Base-by-base conservation (phyloP, 2,797 vertebrate species). In the Lepilemur septentrionalis region DNA sequence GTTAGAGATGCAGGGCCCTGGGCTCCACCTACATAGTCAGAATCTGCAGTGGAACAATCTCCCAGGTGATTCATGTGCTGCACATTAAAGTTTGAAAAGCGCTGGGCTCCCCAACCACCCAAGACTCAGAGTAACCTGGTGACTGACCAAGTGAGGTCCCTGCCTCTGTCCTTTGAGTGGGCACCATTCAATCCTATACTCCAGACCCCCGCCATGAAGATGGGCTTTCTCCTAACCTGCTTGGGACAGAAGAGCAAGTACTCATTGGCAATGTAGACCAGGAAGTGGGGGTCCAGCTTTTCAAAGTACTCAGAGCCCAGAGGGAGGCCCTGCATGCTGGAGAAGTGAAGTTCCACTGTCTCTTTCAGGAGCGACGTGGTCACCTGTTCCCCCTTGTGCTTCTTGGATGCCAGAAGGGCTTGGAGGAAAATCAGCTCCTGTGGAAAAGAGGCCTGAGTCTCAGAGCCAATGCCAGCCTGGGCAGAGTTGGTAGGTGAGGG, bases 351-450 rank as follows among this genome's bases (percentile, higher is more conserved):
- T 57, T 99, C 98, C 0, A 96, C 95, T 0, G 98, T 98, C 73
- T 98, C 98, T 35, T 98, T 98, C 87, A 99, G 98, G 10, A 99
- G 97, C 0, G 59, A 20, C 0, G 88, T 93, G 79, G 97, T 97
- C 13, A 80, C 88, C n/a, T 98, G 98, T 63, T 98, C 98, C 0
- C 78, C 96, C 10, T 85, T 97, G 3, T 97, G 96, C 97, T 97
- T 98, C 94, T 81, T 98, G 72, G 97, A 97, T 0, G 97, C 97
- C 84, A 99, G 91, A 2, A 99, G 93, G 41, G 98, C 98, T 95
- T 98, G 98, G 43, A 99, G 98, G 94, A 99, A 98, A 55, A 97
- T 89, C 73, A 99, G 95, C 65, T 98, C 96, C 99, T 99, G 96
- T 10, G 38, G 30, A 35, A 85, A 70, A 61, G 28, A 96, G 30